phyloP scores from a whole-genome alignment of 2,888 invertebrate species.

The Acholoe squamosa region DNA sequence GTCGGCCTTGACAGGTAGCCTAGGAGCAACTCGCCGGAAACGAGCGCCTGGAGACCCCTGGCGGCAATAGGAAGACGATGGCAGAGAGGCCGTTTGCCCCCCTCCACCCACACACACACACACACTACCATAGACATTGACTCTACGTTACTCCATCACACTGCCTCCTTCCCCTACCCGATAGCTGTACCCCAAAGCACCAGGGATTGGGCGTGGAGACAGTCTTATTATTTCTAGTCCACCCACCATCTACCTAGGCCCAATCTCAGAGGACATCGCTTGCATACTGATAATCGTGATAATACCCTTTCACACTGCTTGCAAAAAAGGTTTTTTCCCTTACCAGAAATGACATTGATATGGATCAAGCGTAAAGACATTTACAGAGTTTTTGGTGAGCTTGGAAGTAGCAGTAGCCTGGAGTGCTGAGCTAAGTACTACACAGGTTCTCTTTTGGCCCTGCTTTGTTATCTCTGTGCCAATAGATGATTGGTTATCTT shows the following conservation, averaged over 20 bases:
- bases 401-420: too few species aligned
- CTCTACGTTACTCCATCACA: constrained; percentile 11
- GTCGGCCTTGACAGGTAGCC: not conserved
- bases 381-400: too few species aligned
- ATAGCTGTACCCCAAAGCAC: not conserved
- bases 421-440: too few species aligned
- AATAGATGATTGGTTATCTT: too few species aligned
- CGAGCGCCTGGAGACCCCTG: constrained; percentile 14
- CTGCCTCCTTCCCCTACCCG: not conserved
- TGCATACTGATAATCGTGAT: not conserved
- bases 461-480: too few species aligned
- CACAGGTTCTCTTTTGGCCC: too few species aligned
- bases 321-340: not conserved
- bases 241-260: not conserved
- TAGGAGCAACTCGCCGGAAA: not conserved
- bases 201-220: not conserved
- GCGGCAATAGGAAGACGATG: constrained; percentile 3
- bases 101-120: not conserved
- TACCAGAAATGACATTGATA: too few species aligned
- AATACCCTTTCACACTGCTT: not conserved
- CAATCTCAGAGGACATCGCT: not conserved
- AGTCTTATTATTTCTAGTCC: not conserved
- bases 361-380: too few species aligned
- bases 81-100: not conserved
- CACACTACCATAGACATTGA: not conserved